phyloP scores from a whole-genome alignment of 1,140 invertebrate genomes.

The Euglossa dilemma region DNA sequence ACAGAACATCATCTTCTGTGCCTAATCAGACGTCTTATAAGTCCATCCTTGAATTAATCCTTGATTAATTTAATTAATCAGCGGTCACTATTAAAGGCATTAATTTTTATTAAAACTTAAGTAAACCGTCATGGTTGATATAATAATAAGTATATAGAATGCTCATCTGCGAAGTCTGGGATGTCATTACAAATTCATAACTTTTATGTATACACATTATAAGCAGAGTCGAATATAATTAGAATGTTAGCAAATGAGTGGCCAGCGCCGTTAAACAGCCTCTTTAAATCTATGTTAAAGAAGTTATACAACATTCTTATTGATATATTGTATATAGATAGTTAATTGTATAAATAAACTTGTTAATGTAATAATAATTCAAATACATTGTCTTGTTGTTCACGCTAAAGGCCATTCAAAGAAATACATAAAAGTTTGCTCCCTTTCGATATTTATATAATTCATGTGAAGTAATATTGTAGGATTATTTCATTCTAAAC shows the following conservation, averaged over 20 bases:
- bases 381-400: constrained; percentile 55
- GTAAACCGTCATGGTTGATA: constrained; percentile 14
- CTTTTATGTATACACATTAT: constrained; percentile 42
- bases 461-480: constrained; percentile 14
- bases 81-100: background rate
- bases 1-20: constrained; percentile 22
- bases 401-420: constrained; percentile 47
- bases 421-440: constrained; percentile 41
- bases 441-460: constrained; percentile 45
- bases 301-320: constrained; percentile 58
- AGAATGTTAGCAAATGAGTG: constrained; percentile 41
- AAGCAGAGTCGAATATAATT: constrained; percentile 34
- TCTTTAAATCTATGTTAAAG: constrained; percentile 57
- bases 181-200: constrained; percentile 51
- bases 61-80: constrained; percentile 36
- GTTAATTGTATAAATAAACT: constrained; percentile 68
- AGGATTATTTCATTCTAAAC: constrained; percentile 29
- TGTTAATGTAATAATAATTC: constrained; percentile 61
- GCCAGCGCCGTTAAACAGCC: constrained; percentile 26
- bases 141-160: constrained; percentile 50
- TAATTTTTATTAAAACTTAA: constrained; percentile 23
- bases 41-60: constrained; percentile 18
- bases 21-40: constrained; percentile 16
- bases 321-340: constrained; percentile 69
- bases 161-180: constrained; percentile 48